phyloP scores from a whole-genome alignment of 2,113 vertebrate species.

The Alligator mississippiensis region DNA sequence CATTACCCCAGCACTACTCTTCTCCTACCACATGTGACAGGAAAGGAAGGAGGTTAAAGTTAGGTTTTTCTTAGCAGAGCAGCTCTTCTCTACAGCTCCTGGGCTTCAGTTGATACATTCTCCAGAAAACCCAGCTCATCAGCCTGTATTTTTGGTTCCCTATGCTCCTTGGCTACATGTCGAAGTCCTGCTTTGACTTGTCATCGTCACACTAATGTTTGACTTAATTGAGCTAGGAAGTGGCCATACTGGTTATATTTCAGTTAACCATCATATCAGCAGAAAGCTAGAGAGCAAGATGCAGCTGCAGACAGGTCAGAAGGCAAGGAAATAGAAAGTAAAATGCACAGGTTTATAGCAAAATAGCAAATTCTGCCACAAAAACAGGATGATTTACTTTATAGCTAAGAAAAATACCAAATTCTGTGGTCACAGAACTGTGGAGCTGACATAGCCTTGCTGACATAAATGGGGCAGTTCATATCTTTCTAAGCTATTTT shows the following conservation, averaged over 20 bases:
- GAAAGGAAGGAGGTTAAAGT: neutral
- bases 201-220: neutral
- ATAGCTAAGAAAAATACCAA: neutral
- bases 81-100: neutral
- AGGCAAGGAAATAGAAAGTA: neutral
- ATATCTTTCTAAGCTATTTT: neutral
- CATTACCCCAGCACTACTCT: too few relatives aligned
- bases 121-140: neutral
- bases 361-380: neutral
- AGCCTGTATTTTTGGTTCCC: neutral
- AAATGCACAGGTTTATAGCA: neutral
- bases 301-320: neutral
- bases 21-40: fast-evolving
- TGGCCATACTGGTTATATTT: neutral
- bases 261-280: neutral
- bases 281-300: neutral
- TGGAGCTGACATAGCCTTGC: neutral
- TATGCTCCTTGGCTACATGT: neutral
- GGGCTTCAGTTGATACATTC: neutral
- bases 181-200: neutral
- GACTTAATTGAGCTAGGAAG: neutral
- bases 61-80: neutral
- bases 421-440: neutral
- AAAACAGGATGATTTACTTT: neutral
- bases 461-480: neutral